A percentile compares a stretch with the other conserved stretches of the same genome.
Conservation (phyloP, 2,888 invertebrate genomes). For the Anodontia alba region DNA sequence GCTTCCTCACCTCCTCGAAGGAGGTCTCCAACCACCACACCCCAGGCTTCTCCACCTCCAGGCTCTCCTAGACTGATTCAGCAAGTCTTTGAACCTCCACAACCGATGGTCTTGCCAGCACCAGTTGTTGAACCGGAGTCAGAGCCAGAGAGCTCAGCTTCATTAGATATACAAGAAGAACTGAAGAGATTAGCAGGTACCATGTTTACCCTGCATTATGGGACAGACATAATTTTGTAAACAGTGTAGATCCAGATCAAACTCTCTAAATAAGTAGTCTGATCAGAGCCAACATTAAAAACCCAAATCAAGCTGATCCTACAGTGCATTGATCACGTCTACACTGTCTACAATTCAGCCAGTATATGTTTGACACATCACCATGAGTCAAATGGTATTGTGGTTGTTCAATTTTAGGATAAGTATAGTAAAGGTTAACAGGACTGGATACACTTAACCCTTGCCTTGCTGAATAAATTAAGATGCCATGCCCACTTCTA, state of each 20-base stretch:
- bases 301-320: too few species aligned
- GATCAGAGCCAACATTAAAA: background rate
- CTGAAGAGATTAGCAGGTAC: constrained; percentile 70
- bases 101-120: constrained; percentile 21
- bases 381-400: too few species aligned
- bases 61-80: constrained; percentile 26
- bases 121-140: constrained; percentile 60
- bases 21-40: constrained; percentile 66
- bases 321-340: too few species aligned
- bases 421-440: too few species aligned
- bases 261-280: background rate
- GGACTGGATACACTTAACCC: too few species aligned
- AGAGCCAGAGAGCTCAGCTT: constrained; percentile 73
- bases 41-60: constrained; percentile 56
- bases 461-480: too few species aligned
- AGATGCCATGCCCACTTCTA: too few species aligned
- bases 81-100: constrained; percentile 39
- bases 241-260: background rate
- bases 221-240: too few species aligned
- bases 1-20: constrained; percentile 59
- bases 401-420: too few species aligned
- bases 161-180: constrained; percentile 75
- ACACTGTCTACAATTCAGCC: too few species aligned
- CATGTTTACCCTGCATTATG: too few species aligned
- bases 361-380: too few species aligned